Base-by-base conservation (phyloP, 1,140 invertebrate species). In the Lineus longissimus region DNA sequence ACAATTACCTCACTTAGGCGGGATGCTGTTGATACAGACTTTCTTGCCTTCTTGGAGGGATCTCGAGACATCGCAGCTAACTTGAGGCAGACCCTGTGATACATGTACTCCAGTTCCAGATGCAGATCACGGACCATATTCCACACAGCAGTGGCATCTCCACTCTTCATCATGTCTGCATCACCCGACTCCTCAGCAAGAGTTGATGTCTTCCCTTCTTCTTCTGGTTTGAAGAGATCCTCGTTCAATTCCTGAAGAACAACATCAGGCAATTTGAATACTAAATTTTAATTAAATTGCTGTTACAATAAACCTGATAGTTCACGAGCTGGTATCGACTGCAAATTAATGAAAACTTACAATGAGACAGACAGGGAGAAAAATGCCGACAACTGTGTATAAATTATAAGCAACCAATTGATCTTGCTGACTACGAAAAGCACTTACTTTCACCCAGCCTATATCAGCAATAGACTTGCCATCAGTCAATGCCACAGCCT, bases 41-140 rank as follows among this genome's bases (percentile, higher is more conserved):
- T 36, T 15, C 15, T 36, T 36, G 33, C 33, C 33, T 36, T 36
- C 33, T 36, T 36, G 15, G 33, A 15, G 6, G 15, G 15, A 36
- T 36, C 33, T 67, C 23, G 43, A 30, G 66, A 61, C n/a, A 69
- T 33, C 19, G 55, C 40, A 30, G 73, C 69, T 29, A 81, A 67
- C 47, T 79, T 77, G 11, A 81, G 64, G 65, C 77, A 78, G 19
- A 82, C 73, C 31, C 78, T 65, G 63, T 81, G 78, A 65, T 81
- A 80, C 70, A 78, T 77, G 29, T 78, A 67, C 30, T 78, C 70
- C 45, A 82, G 67, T 57, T 82, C 80, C 13, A 79, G 65, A 59
- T 81, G 77, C 9, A 82, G 68, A 58, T 82, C 80, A 59, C 74
- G 76, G 17, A 79, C 73, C 0, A 73, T 80, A 64, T 77, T 79